Evolutionary conservation across 2,113 vertebrate genomes (phyloP).

Genomic region (Callipepla squamata): DNA sequence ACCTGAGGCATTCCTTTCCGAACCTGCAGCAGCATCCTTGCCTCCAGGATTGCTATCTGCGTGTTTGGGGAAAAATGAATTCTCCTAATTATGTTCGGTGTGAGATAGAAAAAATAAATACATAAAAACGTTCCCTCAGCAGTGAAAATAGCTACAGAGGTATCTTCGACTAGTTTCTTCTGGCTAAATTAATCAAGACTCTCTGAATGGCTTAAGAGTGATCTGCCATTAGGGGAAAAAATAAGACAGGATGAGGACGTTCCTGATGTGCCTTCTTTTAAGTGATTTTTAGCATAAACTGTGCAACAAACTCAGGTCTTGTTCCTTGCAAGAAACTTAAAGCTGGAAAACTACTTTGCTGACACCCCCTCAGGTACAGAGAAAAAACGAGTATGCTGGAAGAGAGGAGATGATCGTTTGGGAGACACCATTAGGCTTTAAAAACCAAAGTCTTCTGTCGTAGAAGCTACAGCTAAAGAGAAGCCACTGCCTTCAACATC

Average conservation of each 20-base stretch:
- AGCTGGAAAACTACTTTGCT: background rate
- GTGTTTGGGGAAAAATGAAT: accelerated
- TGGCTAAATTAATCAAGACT: background rate
- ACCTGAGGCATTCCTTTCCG: background rate
- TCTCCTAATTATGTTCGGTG: accelerated
- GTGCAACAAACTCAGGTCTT: background rate
- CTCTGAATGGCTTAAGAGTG: background rate
- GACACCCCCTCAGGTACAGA: background rate
- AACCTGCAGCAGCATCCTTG: background rate
- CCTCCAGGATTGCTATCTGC: background rate
- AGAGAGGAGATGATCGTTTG: background rate
- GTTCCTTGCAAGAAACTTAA: background rate
- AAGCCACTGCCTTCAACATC: background rate
- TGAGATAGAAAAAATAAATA: background rate
- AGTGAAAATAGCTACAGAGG: background rate
- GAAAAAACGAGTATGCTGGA: background rate
- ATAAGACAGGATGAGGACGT: accelerated
- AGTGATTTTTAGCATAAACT: background rate
- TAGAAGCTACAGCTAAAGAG: background rate
- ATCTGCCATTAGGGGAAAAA: background rate
- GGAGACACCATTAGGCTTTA: accelerated
- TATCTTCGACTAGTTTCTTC: background rate
- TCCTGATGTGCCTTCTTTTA: background rate
- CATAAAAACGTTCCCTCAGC: background rate
- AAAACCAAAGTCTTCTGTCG: background rate